These are phyloP conservation scores for Tolmerus cingulatus DNA, from an alignment of 2,888 invertebrate genomes.

Conservation along the genomic window DNA sequence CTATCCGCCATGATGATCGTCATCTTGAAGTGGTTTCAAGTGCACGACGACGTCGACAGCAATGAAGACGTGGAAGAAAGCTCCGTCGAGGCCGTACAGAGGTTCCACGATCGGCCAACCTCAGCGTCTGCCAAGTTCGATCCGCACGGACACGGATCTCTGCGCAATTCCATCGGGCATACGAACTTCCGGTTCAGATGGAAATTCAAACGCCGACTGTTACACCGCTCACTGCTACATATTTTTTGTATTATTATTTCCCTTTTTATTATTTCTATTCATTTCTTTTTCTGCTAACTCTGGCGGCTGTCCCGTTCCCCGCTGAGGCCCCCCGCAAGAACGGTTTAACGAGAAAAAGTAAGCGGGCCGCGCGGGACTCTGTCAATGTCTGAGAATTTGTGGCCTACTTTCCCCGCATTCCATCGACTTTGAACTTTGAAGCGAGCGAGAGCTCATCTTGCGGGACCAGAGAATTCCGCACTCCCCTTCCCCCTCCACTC, in stretches of 20 bases:
- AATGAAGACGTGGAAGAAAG: not conserved
- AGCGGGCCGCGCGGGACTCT: slow-evolving; percentile 48
- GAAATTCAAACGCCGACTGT: not conserved
- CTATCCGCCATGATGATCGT: not conserved
- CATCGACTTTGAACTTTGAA: slow-evolving; percentile 52
- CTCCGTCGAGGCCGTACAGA: not conserved
- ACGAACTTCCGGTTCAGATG: slow-evolving; percentile 36
- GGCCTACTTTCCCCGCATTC: slow-evolving; percentile 64
- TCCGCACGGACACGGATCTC: slow-evolving; percentile 5
- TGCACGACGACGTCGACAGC: not conserved
- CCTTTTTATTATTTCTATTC: not conserved
- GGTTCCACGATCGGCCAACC: not conserved
- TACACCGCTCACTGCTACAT: not conserved
- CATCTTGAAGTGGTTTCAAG: not conserved
- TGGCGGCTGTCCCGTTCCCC: not conserved
- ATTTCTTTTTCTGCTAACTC: not conserved
- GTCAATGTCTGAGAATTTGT: slow-evolving; percentile 56
- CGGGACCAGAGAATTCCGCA: slow-evolving; percentile 27
- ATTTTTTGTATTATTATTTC: not conserved
- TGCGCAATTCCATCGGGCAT: slow-evolving; percentile 16
- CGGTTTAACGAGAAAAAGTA: slow-evolving; percentile 51
- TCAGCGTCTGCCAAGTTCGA: slow-evolving; percentile 31
- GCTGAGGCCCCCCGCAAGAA: slow-evolving; percentile 37
- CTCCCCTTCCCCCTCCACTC: not conserved
- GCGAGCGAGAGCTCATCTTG: slow-evolving; percentile 46